These are phyloP conservation scores for Harpagifer antarcticus DNA, from an alignment of 2,797 vertebrate species.

Conservation along the genomic window DNA sequence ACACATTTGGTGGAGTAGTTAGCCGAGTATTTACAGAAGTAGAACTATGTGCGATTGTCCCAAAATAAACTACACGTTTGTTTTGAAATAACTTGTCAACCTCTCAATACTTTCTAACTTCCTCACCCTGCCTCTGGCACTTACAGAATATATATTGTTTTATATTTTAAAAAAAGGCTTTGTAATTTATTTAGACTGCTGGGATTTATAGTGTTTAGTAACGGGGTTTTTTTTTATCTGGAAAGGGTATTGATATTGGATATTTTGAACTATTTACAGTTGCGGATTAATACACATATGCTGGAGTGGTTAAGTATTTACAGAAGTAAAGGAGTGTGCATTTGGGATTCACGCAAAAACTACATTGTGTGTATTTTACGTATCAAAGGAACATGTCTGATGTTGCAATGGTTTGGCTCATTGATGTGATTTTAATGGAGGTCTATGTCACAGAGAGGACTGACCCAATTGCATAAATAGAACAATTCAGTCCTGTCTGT, in stretches of 20 bases:
- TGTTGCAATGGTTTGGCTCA: not conserved
- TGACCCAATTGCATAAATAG: not conserved
- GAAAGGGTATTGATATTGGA: too few species aligned
- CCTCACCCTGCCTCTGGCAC: not conserved
- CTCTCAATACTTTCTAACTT: too few species aligned
- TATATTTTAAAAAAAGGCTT: too few species aligned
- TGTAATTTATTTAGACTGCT: too few species aligned
- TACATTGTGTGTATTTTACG: too few species aligned
- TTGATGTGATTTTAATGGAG: not conserved
- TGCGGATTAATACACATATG: not conserved
- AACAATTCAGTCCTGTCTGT: conserved; percentile 1
- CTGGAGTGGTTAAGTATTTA: not conserved
- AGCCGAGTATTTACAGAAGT: not conserved
- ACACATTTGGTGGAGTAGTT: not conserved
- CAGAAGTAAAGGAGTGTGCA: not conserved
- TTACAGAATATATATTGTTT: too few species aligned
- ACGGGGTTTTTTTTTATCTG: not conserved
- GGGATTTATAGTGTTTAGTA: not conserved
- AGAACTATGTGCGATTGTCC: not conserved
- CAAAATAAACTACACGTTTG: not conserved
- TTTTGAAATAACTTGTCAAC: too few species aligned
- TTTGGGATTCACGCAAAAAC: not conserved
- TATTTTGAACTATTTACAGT: not conserved
- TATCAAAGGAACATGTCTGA: not conserved
- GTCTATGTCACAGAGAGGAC: not conserved